Evolutionary conservation across 2,888 invertebrate genomes (phyloP).

Genomic region (Morpho helenor): DNA sequence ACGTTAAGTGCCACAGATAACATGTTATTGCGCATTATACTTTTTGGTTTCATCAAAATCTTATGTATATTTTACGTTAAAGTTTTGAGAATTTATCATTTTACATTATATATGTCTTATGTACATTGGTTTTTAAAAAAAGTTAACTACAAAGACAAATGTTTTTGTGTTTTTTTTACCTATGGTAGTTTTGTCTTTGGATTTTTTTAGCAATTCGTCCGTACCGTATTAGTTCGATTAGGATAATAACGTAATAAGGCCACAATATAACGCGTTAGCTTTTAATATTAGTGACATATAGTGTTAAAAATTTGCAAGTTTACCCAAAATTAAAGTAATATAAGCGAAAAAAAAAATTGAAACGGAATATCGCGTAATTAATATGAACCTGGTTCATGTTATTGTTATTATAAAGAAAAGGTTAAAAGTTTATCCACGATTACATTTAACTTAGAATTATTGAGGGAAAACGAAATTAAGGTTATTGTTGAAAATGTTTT

Average conservation of each 20-base stretch:
- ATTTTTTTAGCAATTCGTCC: constrained; percentile 16
- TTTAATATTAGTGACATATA: constrained; percentile 79
- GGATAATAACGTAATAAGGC: constrained; percentile 42
- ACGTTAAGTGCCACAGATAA: constrained; percentile 60
- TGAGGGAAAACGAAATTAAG: constrained; percentile 62
- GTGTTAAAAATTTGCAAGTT: constrained; percentile 65
- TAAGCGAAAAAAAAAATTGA: constrained; percentile 38
- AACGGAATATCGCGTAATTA: constrained; percentile 36
- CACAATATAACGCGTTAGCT: constrained; percentile 60
- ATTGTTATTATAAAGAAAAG: constrained; percentile 70
- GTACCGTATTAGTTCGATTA: constrained; percentile 22
- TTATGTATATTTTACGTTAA: constrained; percentile 37
- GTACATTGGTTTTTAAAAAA: too few relatives aligned
- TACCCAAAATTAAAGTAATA: constrained; percentile 48
- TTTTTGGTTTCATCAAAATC: constrained; percentile 40
- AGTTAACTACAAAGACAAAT: too few relatives aligned
- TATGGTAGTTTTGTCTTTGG: constrained; percentile 1
- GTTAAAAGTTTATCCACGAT: constrained; percentile 75
- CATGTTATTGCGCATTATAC: constrained; percentile 42
- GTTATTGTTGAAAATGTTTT: constrained; percentile 79
- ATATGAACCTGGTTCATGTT: constrained; percentile 68
- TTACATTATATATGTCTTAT: neutral
- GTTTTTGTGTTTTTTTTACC: too few relatives aligned
- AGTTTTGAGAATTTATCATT: constrained; percentile 23
- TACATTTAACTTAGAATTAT: constrained; percentile 70